These are phyloP conservation scores for Nylanderia fulva DNA, from an alignment of 1,140 invertebrate species.

Conservation along the genomic window DNA sequence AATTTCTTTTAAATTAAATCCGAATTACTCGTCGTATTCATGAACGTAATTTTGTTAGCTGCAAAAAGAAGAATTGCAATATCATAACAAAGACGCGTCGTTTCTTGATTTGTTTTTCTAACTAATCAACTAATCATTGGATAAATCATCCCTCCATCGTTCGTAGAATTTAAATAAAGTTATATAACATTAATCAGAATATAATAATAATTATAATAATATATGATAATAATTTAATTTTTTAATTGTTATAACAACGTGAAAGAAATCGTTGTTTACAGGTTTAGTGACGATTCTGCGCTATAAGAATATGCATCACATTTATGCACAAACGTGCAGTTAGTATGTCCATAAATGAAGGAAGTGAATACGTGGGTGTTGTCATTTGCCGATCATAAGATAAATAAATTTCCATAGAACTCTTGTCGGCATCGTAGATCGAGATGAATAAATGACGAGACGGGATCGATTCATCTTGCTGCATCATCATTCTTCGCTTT, in stretches of 20 bases:
- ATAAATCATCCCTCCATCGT: slow-evolving; percentile 8
- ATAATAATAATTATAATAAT: background rate
- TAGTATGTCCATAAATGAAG: slow-evolving; percentile 26
- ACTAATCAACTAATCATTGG: background rate
- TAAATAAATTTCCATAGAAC: slow-evolving; percentile 58
- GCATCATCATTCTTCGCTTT: slow-evolving; percentile 34
- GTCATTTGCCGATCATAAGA: slow-evolving; percentile 44
- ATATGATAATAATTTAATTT: background rate
- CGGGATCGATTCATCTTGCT: slow-evolving; percentile 38
- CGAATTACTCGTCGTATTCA: slow-evolving; percentile 19
- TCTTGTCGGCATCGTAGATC: slow-evolving; percentile 34
- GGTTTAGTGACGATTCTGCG: background rate
- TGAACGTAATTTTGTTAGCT: slow-evolving; percentile 26
- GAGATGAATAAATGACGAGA: slow-evolving; percentile 56
- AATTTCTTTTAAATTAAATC: slow-evolving; percentile 43
- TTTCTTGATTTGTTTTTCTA: slow-evolving; percentile 5
- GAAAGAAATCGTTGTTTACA: background rate
- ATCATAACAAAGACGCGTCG: background rate
- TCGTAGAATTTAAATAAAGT: slow-evolving; percentile 3
- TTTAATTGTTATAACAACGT: background rate
- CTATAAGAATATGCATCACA: slow-evolving; percentile 1
- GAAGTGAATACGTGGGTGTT: slow-evolving; percentile 52
- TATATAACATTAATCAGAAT: background rate
- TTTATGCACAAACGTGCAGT: background rate
- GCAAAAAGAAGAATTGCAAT: slow-evolving; percentile 8